A percentile compares a stretch with the other conserved stretches of the same genome.
Conservation (phyloP, 2,888 invertebrate genomes). For the Apantesis nais region DNA sequence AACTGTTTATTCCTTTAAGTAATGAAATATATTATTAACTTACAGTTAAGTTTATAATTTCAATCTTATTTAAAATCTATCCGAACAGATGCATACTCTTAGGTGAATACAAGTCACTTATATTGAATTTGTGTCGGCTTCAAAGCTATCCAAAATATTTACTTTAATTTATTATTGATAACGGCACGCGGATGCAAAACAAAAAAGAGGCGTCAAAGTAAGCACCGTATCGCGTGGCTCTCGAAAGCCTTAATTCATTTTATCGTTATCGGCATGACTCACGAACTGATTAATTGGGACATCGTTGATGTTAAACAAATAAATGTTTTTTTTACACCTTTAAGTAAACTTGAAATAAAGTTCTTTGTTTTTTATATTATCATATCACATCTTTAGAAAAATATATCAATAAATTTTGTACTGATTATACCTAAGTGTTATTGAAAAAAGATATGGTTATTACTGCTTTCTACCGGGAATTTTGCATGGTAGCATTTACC, state of each 20-base stretch:
- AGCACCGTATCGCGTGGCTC: constrained; percentile 30
- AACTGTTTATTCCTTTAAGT: too few species aligned
- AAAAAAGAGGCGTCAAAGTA: constrained; percentile 27
- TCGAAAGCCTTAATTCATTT: constrained; percentile 40
- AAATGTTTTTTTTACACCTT: constrained; percentile 16
- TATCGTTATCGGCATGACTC: constrained; percentile 41
- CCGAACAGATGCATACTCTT: not conserved
- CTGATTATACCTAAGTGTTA: too few species aligned
- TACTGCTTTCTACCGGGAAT: too few species aligned
- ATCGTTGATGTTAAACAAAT: constrained; percentile 22
- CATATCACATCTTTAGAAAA: not conserved
- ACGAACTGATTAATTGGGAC: constrained; percentile 43
- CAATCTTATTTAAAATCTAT: not conserved
- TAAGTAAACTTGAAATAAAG: not conserved
- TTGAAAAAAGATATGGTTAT: too few species aligned
- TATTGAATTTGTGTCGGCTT: not conserved
- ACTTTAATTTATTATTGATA: constrained; percentile 26
- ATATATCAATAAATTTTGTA: too few species aligned
- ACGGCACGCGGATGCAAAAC: constrained; percentile 31
- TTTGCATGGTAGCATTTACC: too few species aligned
- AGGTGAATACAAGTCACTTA: not conserved
- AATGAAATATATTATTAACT: not conserved
- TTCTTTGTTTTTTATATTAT: not conserved
- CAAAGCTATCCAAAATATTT: constrained; percentile 9
- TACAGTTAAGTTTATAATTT: not conserved